Base-by-base conservation (phyloP, 2,797 vertebrate species). In the Spinus olivaceus region DNA sequence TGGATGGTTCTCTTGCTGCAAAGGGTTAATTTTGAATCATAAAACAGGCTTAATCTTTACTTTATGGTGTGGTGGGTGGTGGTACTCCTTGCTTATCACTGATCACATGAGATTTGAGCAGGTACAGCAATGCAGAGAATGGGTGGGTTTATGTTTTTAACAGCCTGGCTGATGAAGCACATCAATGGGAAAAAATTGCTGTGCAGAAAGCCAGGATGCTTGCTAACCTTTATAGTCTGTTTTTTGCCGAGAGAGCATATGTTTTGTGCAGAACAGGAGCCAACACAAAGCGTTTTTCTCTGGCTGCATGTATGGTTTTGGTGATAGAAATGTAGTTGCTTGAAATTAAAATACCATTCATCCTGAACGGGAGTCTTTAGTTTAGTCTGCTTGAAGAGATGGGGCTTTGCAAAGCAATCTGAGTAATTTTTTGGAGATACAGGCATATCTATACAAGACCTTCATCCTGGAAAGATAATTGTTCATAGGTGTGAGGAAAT, bases 261-360 rank as follows among this genome's bases (percentile, higher is more conserved):
- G 8, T 77, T 92, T 82, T 73, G 74, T 88, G 67, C 74, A 57
- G 66, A 82, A 67, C 33, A 92, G 81, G 67, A 96, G 81, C 70
- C 81, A 84, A 64, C 73, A 76, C 70, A 90, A 78, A 92, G 53
- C 2, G 0, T 80, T 92, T 73, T 88, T 88, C 67, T 84, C 51
- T 64, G 80, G 51, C 60, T 2, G 11, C 12, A 1, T 66, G n/a
- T 76, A 64, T 88, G 49, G 37, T 73, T 94, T 88, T 70, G 67
- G 74, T 95, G 67, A 57, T 90, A 90, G 63, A 79, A 82, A 57
- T 32, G 56, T 69, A 73, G 56, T 49, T 81, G 78, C 67, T 86
- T 86, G 73, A 80, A 93, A 94, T 90, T 81, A 84, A 93, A 95
- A 92, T 84, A 57, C 35, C 74, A 71, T 90, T 92, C 37, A 47